A percentile compares a stretch with the other conserved stretches of the same genome.
Evolutionary conservation across 2,888 invertebrate genomes (phyloP).

Genomic region (Yponomeuta evonymella): DNA sequence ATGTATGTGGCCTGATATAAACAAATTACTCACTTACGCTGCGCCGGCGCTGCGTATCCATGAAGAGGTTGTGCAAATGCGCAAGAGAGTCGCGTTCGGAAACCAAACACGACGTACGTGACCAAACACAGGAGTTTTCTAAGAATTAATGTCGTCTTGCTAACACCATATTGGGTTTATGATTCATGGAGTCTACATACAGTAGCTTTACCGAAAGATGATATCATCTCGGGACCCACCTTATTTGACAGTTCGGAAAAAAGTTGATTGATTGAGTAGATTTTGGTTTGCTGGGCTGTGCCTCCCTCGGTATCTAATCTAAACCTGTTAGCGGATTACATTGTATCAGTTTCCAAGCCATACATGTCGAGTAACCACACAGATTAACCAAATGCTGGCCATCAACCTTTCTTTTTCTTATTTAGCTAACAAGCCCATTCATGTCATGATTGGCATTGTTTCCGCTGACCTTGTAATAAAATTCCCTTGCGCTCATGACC

Average conservation of each 20-base stretch:
- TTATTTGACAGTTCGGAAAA: not conserved
- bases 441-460: no score
- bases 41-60: not conserved
- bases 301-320: not conserved
- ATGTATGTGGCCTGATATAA: no score
- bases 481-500: no score
- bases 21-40: not conserved
- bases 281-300: not conserved
- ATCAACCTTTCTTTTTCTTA: no score
- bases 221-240: not conserved
- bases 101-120: not conserved
- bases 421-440: no score
- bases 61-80: not conserved
- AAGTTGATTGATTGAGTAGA: not conserved
- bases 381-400: no score
- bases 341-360: not conserved
- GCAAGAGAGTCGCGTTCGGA: not conserved
- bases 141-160: not conserved
- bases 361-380: not conserved
- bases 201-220: not conserved
- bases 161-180: not conserved
- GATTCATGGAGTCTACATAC: not conserved
- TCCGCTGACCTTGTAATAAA: no score
- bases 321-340: not conserved
- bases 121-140: not conserved